Base-by-base conservation (phyloP, 2,888 invertebrate genomes). In the Spilosoma lubricipeda region DNA sequence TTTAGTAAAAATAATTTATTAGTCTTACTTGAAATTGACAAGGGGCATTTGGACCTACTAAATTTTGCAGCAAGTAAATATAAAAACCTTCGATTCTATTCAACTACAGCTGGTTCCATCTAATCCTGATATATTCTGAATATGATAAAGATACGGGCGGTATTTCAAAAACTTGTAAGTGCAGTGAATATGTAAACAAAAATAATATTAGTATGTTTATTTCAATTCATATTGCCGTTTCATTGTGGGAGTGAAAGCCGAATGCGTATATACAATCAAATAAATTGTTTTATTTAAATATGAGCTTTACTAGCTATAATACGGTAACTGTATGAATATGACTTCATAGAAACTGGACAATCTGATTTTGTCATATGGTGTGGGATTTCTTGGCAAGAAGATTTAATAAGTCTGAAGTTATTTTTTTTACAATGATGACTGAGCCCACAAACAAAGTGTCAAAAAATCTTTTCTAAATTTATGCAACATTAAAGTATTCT, bases 121-220 rank as follows among this genome's bases (percentile, higher is more conserved):
- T 42, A 72, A 59, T 33, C 64, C 13, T 36, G 48, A 27, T 73
- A 48, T 27, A 48, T 48, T 63, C 45, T 27, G 68, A 68, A 72
- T 70, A 70, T 30, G 33, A 42, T 69, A 52, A 56, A 56, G 18
- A 52, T 27, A 65, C 18, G 67, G 59, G 70, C 70, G 66, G 74
- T 67, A 15, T 68, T n/a, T 18, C 63, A n/a, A 56, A 63, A 9
- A 27, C 30, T 70, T 59, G 42, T 45, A 59, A 74, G n/a, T n/a
- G n/a, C n/a, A 67, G n/a, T 70, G 45, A 70, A 42, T 33, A 66
- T 74, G 42, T 70, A 45, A 70, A 70, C 36, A 45, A 66, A 33
- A 70, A 70, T 65, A 74, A 70, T 74, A 67, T 59, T 45, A 67
- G 59, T 59, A 63, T 39, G 39, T 27, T 70, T 59, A 75, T 75